A percentile compares a stretch with the other conserved stretches of the same genome.
phyloP scores from a whole-genome alignment of 1,140 invertebrate genomes.

The Heliconius himera region DNA sequence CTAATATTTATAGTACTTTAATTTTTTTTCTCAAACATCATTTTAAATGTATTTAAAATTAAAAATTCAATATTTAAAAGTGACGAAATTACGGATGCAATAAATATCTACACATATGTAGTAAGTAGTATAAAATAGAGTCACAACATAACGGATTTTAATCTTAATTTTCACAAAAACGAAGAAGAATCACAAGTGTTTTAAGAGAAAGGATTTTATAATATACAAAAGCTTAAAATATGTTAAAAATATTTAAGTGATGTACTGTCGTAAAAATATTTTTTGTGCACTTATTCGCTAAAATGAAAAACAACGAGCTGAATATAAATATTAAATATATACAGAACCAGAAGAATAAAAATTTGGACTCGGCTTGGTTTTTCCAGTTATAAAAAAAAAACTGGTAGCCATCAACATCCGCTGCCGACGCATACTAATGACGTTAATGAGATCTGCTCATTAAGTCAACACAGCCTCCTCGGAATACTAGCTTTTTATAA shows the following conservation, averaged over 20 bases:
- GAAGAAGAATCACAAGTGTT: too few species aligned
- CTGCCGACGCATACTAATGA: slow-evolving; percentile 38
- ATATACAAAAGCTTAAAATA: too few species aligned
- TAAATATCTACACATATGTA: not conserved
- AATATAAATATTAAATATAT: not conserved
- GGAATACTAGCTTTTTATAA: slow-evolving; percentile 33
- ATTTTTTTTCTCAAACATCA: not conserved
- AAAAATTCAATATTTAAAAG: not conserved
- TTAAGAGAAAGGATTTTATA: too few species aligned
- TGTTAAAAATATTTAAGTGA: too few species aligned
- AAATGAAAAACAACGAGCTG: too few species aligned
- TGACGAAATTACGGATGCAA: not conserved
- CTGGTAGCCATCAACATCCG: slow-evolving; percentile 38
- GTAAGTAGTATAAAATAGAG: not conserved
- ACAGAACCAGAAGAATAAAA: slow-evolving; percentile 3
- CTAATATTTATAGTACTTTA: not conserved
- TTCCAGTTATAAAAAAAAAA: slow-evolving; percentile 35
- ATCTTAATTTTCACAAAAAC: too few species aligned
- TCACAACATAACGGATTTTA: too few species aligned
- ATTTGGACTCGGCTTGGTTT: slow-evolving; percentile 3
- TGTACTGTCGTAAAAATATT: too few species aligned
- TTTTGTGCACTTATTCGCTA: too few species aligned
- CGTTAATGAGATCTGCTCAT: slow-evolving; percentile 42
- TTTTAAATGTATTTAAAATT: not conserved
- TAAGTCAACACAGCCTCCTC: slow-evolving; percentile 27